Conservation (phyloP, 2,888 invertebrate species). For the Parnassius orleans region DNA sequence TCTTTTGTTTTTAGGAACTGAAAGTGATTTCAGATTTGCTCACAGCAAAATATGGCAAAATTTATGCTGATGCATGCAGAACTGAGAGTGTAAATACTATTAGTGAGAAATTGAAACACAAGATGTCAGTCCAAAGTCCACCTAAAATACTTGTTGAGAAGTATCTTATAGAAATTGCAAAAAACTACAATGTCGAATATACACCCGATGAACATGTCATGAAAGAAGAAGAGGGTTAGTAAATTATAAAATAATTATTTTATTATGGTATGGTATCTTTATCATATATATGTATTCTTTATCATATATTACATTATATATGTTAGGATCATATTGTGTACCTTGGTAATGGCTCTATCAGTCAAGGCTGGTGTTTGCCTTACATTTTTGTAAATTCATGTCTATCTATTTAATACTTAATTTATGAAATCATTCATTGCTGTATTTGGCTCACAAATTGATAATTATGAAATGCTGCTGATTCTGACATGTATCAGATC, state of each 20-base stretch:
- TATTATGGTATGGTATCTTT: background rate
- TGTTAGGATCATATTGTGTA: too few species aligned
- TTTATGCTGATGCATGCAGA: constrained; percentile 93
- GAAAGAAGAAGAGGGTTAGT: constrained; percentile 84
- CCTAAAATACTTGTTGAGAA: constrained; percentile 97
- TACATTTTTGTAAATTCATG: too few species aligned
- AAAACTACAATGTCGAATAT: constrained; percentile 96
- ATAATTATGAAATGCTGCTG: too few species aligned
- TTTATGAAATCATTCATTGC: too few species aligned
- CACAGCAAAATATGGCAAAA: constrained; percentile 95
- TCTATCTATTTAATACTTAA: too few species aligned
- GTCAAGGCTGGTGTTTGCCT: too few species aligned
- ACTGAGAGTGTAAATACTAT: constrained; percentile 89
- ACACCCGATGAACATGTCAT: constrained; percentile 96
- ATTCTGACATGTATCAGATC: too few species aligned
- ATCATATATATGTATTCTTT: too few species aligned
- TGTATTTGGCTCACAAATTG: too few species aligned
- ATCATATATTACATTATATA: too few species aligned
- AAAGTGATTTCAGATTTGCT: constrained; percentile 94
- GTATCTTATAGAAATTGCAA: constrained; percentile 96
- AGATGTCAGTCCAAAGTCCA: constrained; percentile 96
- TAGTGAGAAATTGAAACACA: constrained; percentile 95
- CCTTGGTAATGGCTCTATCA: too few species aligned
- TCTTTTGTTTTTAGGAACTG: constrained; percentile 73
- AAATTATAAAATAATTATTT: background rate